Conservation (phyloP, 2,888 invertebrate genomes). For the Synanthedon tipuliformis region DNA sequence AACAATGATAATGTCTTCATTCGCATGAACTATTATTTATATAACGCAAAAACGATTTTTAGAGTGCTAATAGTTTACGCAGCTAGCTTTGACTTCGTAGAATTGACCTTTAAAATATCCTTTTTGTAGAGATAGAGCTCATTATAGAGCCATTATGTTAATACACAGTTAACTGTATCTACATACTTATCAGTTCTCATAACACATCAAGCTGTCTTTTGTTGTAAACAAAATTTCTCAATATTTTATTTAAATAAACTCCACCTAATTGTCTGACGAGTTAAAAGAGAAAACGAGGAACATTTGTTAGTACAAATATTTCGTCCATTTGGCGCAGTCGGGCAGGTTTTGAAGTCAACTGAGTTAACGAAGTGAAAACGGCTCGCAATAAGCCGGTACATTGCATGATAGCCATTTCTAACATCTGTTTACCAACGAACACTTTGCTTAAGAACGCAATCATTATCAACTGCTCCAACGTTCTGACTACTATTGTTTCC, state of each 20-base stretch:
- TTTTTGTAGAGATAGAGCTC: too few relatives aligned
- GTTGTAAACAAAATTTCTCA: not conserved
- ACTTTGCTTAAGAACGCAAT: slow-evolving; percentile 37
- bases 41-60: too few relatives aligned
- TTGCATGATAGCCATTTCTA: slow-evolving; percentile 47
- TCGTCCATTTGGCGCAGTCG: slow-evolving; percentile 39
- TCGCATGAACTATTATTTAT: too few relatives aligned
- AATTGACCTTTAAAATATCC: too few relatives aligned
- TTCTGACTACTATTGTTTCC: slow-evolving; percentile 31
- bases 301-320: slow-evolving; percentile 53
- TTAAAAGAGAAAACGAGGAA: slow-evolving; percentile 47
- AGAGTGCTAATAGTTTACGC: too few relatives aligned
- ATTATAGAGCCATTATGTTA: too few relatives aligned
- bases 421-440: slow-evolving; percentile 43
- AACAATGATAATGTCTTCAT: too few relatives aligned
- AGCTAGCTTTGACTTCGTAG: too few relatives aligned
- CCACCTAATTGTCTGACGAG: slow-evolving; percentile 10
- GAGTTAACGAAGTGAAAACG: slow-evolving; percentile 51
- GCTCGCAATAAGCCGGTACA: slow-evolving; percentile 25
- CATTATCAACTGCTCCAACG: slow-evolving; percentile 28
- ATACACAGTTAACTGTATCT: too few relatives aligned
- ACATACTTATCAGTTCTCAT: too few relatives aligned
- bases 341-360: slow-evolving; percentile 47
- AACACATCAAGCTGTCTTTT: too few relatives aligned
- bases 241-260: not conserved